Base-by-base conservation (phyloP, 2,113 vertebrate species). In the Leucosticte australis region DNA sequence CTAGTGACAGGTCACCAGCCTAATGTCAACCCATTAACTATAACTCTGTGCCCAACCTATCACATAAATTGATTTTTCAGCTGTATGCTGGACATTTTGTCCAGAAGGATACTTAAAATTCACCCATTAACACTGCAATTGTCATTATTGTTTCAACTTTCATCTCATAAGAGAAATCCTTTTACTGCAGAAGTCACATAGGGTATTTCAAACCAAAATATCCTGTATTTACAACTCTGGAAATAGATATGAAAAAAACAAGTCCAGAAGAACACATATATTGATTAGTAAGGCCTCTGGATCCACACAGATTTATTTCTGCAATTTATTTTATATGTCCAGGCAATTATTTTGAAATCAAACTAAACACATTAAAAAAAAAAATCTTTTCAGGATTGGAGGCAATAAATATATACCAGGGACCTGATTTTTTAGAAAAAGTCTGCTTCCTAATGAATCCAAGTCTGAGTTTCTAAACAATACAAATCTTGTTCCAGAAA, bases 281-380 rank as follows among this genome's bases (percentile, higher is more conserved):
- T 88, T 88, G 57, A 90, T 86, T 83, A 88, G 56, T 62, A 74
- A 94, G 41, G 52, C 37, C 73, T 89, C 87, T 93, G 39, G 60
- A 83, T 80, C 64, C 35, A 64, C 55, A 81, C 28, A 77, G 80
- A 83, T 92, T 91, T 81, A 75, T 78, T 90, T 70, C 76, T 70
- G 52, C 52, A 59, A 92, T 94, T 92, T 76, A 76, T 89, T 93
- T 89, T 84, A 60, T 55, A 56, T 52, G 71, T 33, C 56, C 64
- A 87, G 35, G 57, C 74, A 82, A 75, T 82, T 81, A 89, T 83
- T 89, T 68, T 82, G 83, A 94, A 87, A 81, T 81, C 83, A 93
- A 93, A 73, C 53, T 53, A 88, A 93, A 76, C n/a, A 83, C 15
- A 57, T 49, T 55, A 18, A 49, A 68, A 62, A 76, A 59, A 77